A percentile compares a stretch with the other conserved stretches of the same genome.
Conservation (phyloP, 2,113 vertebrate genomes). For the Neofelis nebulosa region DNA sequence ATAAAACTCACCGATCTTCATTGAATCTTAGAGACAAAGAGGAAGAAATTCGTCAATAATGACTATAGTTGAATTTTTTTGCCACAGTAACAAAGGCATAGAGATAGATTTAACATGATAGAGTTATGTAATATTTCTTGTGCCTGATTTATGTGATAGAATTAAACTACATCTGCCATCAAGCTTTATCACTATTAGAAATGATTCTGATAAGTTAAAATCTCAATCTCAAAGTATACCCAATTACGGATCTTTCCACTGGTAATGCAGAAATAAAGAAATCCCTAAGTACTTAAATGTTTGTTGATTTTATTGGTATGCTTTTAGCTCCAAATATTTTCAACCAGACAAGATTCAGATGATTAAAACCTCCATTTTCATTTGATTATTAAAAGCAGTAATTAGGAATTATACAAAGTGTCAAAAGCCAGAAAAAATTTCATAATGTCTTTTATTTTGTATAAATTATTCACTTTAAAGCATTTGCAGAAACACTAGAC, state of each 20-base stretch:
- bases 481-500: not conserved
- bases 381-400: not conserved
- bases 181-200: not conserved
- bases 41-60: not conserved
- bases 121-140: not conserved
- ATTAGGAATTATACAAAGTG: not conserved
- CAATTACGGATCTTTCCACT: not conserved
- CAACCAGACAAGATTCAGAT: not conserved
- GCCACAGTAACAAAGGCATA: not conserved
- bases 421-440: not conserved
- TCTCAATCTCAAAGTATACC: not conserved
- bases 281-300: not conserved
- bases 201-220: not conserved
- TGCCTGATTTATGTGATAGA: not conserved
- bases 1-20: not conserved
- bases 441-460: not conserved
- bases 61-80: not conserved
- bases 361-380: not conserved
- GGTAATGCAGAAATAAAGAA: not conserved
- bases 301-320: not conserved
- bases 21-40: not conserved
- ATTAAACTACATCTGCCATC: not conserved
- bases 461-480: not conserved
- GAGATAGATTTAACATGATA: not conserved
- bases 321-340: not conserved